phyloP scores from a whole-genome alignment of 1,140 invertebrate genomes.

The Trialeurodes vaporariorum region DNA sequence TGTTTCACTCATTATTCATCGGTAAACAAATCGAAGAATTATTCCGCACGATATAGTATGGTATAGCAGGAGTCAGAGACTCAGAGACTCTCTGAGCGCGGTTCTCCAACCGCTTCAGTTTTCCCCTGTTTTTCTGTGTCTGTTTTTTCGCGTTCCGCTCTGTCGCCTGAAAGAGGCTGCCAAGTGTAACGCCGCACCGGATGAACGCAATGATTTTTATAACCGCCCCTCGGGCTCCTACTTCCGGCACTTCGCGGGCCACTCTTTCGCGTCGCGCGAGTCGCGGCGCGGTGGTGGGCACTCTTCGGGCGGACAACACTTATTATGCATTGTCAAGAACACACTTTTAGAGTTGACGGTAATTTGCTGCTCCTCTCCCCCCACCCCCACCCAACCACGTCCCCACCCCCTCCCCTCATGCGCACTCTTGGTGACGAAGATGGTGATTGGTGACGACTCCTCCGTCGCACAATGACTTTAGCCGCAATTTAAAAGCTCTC shows the following conservation, averaged over 20 bases:
- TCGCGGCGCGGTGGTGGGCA: too few species aligned
- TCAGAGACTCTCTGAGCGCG: too few species aligned
- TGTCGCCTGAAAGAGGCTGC: slow-evolving; percentile 17
- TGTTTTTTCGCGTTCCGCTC: slow-evolving; percentile 19
- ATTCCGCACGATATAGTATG: neutral
- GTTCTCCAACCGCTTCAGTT: slow-evolving; percentile 3
- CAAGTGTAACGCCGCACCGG: slow-evolving; percentile 25
- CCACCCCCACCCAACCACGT: neutral
- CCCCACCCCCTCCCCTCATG: neutral
- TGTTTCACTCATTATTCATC: neutral
- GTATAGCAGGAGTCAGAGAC: too few species aligned
- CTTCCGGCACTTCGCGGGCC: slow-evolving; percentile 5
- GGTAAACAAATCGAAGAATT: neutral
- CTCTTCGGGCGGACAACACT: slow-evolving; percentile 17
- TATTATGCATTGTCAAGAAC: slow-evolving; percentile 24
- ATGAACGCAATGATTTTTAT: slow-evolving; percentile 26
- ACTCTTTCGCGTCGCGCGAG: slow-evolving; percentile 12
- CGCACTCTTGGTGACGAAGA: neutral
- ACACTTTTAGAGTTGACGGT: neutral
- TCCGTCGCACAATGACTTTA: too few species aligned
- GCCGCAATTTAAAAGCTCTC: too few species aligned
- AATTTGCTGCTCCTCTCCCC: neutral
- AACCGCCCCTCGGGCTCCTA: slow-evolving; percentile 18
- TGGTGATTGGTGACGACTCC: too few species aligned
- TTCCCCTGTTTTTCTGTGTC: slow-evolving; percentile 17